Percentiles rank a stretch among this genome's conserved stretches.
These are phyloP conservation scores for Otolemur garnettii DNA, from an alignment of 2,113 vertebrate genomes.

Conservation along the genomic window DNA sequence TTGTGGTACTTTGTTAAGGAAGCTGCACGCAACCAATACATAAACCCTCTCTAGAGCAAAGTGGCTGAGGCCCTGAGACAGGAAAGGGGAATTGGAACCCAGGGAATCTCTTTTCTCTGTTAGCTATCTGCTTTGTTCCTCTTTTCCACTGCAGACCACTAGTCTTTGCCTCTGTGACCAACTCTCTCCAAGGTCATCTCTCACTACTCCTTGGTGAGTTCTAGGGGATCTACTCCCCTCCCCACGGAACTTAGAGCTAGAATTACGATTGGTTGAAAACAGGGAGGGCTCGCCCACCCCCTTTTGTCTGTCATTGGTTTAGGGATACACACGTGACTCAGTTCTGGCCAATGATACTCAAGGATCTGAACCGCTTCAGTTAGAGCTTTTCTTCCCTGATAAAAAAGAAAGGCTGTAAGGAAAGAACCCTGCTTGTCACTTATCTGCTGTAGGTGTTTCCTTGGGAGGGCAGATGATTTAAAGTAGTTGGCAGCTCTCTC, in stretches of 20 bases:
- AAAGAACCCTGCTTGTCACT: background rate
- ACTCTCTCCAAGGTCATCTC: background rate
- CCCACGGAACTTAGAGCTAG: background rate
- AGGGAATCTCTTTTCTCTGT: too few relatives aligned
- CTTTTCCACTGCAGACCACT: background rate
- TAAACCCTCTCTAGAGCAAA: background rate
- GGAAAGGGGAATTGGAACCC: background rate
- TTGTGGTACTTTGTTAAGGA: background rate
- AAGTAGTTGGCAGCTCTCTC: constrained; percentile 84
- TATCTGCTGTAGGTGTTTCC: background rate
- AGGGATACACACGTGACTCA: background rate
- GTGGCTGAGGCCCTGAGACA: background rate
- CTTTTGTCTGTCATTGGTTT: background rate
- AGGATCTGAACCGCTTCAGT: background rate
- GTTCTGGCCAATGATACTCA: background rate
- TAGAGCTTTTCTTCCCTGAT: background rate
- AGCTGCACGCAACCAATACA: background rate
- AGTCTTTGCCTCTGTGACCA: background rate
- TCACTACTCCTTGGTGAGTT: background rate
- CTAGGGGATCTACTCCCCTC: background rate
- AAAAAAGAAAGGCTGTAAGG: background rate
- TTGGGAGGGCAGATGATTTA: background rate
- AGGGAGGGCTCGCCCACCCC: background rate
- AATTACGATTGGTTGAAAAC: background rate
- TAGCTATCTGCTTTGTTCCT: background rate